These are phyloP conservation scores for Pachyrhynchus sulphureomaculatus DNA, from an alignment of 1,140 invertebrate species.

Conservation along the genomic window DNA sequence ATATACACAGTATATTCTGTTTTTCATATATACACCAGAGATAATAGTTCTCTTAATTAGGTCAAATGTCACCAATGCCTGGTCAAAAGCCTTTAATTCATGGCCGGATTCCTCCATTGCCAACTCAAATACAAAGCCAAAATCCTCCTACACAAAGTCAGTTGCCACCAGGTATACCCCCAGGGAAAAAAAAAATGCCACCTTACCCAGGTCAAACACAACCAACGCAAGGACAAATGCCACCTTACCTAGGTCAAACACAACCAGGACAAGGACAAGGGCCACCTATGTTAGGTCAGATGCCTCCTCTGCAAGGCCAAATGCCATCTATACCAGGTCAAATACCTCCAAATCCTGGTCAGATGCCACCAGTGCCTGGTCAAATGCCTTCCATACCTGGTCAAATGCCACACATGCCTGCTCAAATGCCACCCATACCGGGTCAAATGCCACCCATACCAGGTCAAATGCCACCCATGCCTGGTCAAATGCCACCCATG, in stretches of 20 bases:
- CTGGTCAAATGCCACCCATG: slow-evolving; percentile 21
- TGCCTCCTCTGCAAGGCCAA: slow-evolving; percentile 14
- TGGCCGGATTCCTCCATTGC: slow-evolving; percentile 41
- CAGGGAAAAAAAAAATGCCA: slow-evolving; percentile 41
- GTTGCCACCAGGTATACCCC: background rate
- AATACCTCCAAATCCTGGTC: slow-evolving; percentile 30
- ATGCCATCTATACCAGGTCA: slow-evolving; percentile 33
- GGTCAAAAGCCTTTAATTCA: slow-evolving; percentile 1
- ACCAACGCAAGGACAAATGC: slow-evolving; percentile 9
- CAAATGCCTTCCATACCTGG: slow-evolving; percentile 47
- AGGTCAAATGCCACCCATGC: slow-evolving; percentile 47
- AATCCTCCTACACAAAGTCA: slow-evolving; percentile 26
- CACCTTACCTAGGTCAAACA: background rate
- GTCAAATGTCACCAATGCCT: slow-evolving; percentile 9
- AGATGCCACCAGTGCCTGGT: slow-evolving; percentile 16
- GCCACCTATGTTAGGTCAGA: slow-evolving; percentile 35
- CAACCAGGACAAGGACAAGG: slow-evolving; percentile 21
- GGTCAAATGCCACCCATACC: slow-evolving; percentile 20
- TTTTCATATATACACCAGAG: too few relatives aligned
- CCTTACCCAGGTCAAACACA: slow-evolving; percentile 14
- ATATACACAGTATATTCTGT: too few relatives aligned
- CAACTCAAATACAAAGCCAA: slow-evolving; percentile 29
- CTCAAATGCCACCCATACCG: slow-evolving; percentile 28
- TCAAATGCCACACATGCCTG: slow-evolving; percentile 20
- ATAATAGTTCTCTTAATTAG: too few relatives aligned